Evolutionary conservation across 2,113 vertebrate genomes (phyloP).

Genomic region (Otocyon megalotis): DNA sequence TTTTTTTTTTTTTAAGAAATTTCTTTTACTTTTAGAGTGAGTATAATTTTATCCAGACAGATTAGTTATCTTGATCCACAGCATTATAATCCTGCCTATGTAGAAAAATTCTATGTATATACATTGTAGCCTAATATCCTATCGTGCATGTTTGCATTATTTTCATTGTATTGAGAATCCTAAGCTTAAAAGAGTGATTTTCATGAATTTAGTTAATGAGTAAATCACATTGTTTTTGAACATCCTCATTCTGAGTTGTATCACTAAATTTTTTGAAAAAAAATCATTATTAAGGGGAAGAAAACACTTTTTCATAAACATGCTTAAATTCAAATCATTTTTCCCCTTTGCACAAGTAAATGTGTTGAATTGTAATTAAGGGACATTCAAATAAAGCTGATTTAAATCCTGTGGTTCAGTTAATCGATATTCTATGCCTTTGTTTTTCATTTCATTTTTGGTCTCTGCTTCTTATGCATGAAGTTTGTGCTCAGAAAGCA

Average conservation of each 20-base stretch:
- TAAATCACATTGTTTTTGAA: neutral
- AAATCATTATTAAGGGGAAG: neutral
- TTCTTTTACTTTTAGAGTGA: slow-evolving; percentile 61
- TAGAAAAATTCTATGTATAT: slow-evolving; percentile 40
- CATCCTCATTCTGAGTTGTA: neutral
- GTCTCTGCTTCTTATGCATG: neutral
- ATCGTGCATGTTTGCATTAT: neutral
- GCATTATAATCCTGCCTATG: neutral
- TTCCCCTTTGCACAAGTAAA: neutral
- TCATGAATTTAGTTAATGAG: neutral
- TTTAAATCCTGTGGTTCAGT: neutral
- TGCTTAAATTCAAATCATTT: neutral
- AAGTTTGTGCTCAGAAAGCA: neutral
- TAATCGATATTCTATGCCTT: slow-evolving; percentile 31
- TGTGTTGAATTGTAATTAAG: slow-evolving; percentile 36
- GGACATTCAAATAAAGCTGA: neutral
- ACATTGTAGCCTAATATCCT: neutral
- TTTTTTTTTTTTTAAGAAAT: slow-evolving; percentile 70
- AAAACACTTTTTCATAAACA: neutral
- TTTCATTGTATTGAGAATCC: neutral
- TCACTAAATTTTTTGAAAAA: neutral
- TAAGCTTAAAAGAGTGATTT: neutral
- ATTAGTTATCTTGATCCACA: slow-evolving; percentile 61
- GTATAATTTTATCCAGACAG: slow-evolving; percentile 23
- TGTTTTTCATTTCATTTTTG: slow-evolving; percentile 35